A percentile compares a stretch with the other conserved stretches of the same genome.
Evolutionary conservation across 2,797 vertebrate species (phyloP).

Genomic region (Chromobotia macracanthus): DNA sequence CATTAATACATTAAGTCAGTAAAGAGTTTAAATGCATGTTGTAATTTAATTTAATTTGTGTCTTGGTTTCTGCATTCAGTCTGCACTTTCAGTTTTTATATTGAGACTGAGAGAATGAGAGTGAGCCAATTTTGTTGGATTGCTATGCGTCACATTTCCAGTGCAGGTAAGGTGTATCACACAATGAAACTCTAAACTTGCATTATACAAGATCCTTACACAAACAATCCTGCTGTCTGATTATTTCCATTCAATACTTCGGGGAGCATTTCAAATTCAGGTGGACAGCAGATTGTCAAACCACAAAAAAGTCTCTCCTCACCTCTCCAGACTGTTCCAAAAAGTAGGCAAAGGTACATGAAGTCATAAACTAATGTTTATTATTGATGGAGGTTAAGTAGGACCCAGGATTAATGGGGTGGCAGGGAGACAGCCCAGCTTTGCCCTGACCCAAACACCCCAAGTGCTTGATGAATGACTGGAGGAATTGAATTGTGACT

Average conservation of each 20-base stretch:
- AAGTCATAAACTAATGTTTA: constrained; percentile 40
- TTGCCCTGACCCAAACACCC: constrained; percentile 33
- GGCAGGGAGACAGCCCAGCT: constrained; percentile 22
- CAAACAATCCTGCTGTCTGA: background rate
- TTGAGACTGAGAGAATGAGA: background rate
- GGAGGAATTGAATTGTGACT: constrained; percentile 55
- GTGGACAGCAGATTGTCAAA: constrained; percentile 12
- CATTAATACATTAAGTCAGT: too few species aligned
- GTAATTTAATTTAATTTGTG: background rate
- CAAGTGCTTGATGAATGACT: constrained; percentile 58
- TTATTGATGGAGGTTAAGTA: constrained; percentile 44
- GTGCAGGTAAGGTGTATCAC: background rate
- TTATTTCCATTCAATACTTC: background rate
- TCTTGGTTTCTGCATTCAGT: background rate
- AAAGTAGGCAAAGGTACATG: constrained; percentile 13
- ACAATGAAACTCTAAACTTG: background rate
- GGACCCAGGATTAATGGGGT: background rate
- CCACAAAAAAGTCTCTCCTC: constrained; percentile 4
- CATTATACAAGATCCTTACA: background rate
- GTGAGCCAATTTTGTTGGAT: background rate
- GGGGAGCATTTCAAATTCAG: background rate
- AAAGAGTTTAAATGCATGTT: background rate
- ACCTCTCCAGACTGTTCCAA: constrained; percentile 20
- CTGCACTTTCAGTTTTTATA: background rate
- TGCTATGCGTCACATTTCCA: background rate